phyloP scores from a whole-genome alignment of 2,888 invertebrate species.

The Polylopha cassiicola region DNA sequence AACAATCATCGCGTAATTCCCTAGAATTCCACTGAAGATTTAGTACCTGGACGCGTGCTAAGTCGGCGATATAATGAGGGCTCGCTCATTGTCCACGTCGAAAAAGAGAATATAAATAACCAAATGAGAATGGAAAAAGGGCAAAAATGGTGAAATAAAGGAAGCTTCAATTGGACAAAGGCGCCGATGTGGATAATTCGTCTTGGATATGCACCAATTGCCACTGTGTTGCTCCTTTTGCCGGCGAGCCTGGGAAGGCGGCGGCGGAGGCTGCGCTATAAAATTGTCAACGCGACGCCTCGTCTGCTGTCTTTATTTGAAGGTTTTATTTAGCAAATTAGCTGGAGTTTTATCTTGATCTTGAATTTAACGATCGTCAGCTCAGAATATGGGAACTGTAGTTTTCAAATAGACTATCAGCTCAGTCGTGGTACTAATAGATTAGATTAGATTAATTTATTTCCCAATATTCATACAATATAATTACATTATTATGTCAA shows the following conservation, averaged over 20 bases:
- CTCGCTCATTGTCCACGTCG: conserved; percentile 51
- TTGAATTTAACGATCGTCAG: no score
- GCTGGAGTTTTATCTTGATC: no score
- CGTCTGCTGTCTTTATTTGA: no score
- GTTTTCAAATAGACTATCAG: no score
- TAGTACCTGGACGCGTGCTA: conserved; percentile 68
- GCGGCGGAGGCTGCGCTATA: conserved; percentile 43
- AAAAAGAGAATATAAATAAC: conserved; percentile 75
- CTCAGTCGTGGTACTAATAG: no score
- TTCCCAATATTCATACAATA: no score
- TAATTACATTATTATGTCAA: no score
- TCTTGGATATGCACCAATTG: conserved; percentile 76
- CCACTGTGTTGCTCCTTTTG: conserved; percentile 68
- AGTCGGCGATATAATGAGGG: conserved; percentile 70
- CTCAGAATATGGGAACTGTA: no score
- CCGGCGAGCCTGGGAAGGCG: conserved; percentile 47
- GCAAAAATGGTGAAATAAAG: conserved; percentile 74
- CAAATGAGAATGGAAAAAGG: conserved; percentile 76
- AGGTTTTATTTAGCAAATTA: no score
- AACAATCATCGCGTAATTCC: conserved; percentile 70
- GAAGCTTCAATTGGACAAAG: conserved; percentile 73
- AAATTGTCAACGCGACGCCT: conserved; percentile 53
- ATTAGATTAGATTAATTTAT: no score
- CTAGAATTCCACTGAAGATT: conserved; percentile 74
- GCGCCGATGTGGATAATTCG: conserved; percentile 75